Evolutionary conservation across 2,113 vertebrate genomes (phyloP).

Genomic region (Dinomys branickii): DNA sequence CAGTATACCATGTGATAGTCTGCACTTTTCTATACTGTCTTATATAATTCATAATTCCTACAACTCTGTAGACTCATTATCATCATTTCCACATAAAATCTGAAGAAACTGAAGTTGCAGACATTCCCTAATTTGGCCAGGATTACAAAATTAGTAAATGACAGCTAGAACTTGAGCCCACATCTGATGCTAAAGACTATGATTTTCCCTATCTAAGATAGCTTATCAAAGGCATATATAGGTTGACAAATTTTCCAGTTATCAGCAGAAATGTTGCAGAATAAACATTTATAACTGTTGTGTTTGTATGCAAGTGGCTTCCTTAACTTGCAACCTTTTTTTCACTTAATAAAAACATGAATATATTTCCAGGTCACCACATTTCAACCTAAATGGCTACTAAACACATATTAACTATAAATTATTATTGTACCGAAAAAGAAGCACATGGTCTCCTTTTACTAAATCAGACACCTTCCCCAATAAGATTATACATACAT

Average conservation of each 20-base stretch:
- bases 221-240: background rate
- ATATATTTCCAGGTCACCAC: constrained; percentile 14
- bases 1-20: background rate
- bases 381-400: constrained; percentile 24
- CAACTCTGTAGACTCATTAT: background rate
- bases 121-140: constrained; percentile 45
- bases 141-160: constrained; percentile 48
- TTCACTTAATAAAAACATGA: constrained; percentile 12
- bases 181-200: constrained; percentile 7
- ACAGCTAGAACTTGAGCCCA: constrained; percentile 29
- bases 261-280: constrained; percentile 32
- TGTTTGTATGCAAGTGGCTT: background rate
- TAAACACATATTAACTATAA: constrained; percentile 43
- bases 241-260: background rate
- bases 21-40: background rate
- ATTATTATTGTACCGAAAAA: background rate
- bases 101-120: constrained; percentile 21
- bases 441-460: background rate
- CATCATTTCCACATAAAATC: background rate
- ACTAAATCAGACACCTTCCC: background rate
- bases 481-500: constrained; percentile 24
- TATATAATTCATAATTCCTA: constrained; percentile 42
- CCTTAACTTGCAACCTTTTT: constrained; percentile 37
- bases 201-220: constrained; percentile 10
- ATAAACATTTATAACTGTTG: background rate